These are phyloP conservation scores for Lamellibrachia luymesi DNA, from an alignment of 1,140 invertebrate species.

Conservation along the genomic window DNA sequence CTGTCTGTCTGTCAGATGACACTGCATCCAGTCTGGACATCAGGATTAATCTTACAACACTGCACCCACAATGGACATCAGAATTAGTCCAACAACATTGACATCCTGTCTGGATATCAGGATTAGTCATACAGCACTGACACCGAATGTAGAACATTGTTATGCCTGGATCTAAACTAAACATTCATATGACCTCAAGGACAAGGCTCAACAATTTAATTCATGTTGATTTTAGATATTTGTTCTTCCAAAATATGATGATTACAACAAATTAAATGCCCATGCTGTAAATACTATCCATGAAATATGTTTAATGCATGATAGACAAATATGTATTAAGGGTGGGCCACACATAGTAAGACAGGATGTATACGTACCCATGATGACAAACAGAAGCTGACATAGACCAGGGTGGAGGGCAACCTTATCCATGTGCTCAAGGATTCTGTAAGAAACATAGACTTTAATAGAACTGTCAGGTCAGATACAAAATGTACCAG, in stretches of 20 bases:
- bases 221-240: background rate
- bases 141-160: too few species aligned
- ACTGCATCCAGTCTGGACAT: too few species aligned
- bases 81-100: too few species aligned
- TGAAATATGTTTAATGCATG: background rate
- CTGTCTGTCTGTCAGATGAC: too few species aligned
- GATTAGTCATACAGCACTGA: too few species aligned
- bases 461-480: background rate
- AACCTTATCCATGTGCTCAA: slow-evolving; percentile 17
- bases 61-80: too few species aligned
- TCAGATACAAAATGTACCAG: background rate
- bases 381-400: background rate
- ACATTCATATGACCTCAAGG: too few species aligned
- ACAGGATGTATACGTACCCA: slow-evolving; percentile 7
- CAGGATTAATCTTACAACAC: too few species aligned
- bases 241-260: background rate
- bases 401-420: slow-evolving; percentile 13
- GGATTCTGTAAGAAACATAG: slow-evolving; percentile 10
- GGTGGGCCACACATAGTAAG: background rate
- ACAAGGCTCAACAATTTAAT: too few species aligned
- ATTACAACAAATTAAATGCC: background rate
- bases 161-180: background rate
- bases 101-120: too few species aligned
- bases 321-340: background rate
- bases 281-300: background rate